Conservation (phyloP, 2,888 invertebrate species). For the Agonum fuliginosum region DNA sequence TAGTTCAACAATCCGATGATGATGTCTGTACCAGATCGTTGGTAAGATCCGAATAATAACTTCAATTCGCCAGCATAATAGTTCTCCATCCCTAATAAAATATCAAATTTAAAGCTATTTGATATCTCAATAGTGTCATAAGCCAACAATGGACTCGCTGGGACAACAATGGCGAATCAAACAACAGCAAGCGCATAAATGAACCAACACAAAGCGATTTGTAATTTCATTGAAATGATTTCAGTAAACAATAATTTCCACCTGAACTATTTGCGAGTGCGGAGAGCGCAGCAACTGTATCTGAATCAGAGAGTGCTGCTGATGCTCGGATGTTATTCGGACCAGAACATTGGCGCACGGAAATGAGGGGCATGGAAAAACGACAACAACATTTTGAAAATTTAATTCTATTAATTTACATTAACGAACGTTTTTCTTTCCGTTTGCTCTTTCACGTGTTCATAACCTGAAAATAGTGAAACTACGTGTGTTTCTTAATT, state of each 20-base stretch:
- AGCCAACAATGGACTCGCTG: conserved; percentile 26
- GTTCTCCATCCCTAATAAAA: neutral
- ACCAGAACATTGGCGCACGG: too few relatives aligned
- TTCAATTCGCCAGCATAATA: conserved; percentile 13
- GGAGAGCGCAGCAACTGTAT: conserved; percentile 22
- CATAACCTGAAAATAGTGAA: too few relatives aligned
- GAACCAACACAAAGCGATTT: conserved; percentile 52
- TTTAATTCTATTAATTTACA: too few relatives aligned
- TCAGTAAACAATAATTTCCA: conserved; percentile 56
- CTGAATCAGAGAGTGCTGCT: too few relatives aligned
- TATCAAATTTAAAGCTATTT: conserved; percentile 52
- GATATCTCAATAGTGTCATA: conserved; percentile 56
- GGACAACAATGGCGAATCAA: conserved; percentile 40
- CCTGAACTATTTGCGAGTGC: conserved; percentile 55
- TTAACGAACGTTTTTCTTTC: too few relatives aligned
- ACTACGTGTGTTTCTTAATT: too few relatives aligned
- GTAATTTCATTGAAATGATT: conserved; percentile 56
- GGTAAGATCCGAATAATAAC: conserved; percentile 1
- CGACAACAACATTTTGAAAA: too few relatives aligned
- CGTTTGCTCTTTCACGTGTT: too few relatives aligned
- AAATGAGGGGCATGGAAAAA: too few relatives aligned
- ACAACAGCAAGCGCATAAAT: conserved; percentile 39
- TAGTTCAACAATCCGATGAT: too few relatives aligned
- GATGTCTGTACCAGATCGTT: too few relatives aligned
- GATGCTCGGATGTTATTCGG: too few relatives aligned